A percentile compares a stretch with the other conserved stretches of the same genome.
Evolutionary conservation across 2,113 vertebrate genomes (phyloP).

Genomic region (Serinus canaria): DNA sequence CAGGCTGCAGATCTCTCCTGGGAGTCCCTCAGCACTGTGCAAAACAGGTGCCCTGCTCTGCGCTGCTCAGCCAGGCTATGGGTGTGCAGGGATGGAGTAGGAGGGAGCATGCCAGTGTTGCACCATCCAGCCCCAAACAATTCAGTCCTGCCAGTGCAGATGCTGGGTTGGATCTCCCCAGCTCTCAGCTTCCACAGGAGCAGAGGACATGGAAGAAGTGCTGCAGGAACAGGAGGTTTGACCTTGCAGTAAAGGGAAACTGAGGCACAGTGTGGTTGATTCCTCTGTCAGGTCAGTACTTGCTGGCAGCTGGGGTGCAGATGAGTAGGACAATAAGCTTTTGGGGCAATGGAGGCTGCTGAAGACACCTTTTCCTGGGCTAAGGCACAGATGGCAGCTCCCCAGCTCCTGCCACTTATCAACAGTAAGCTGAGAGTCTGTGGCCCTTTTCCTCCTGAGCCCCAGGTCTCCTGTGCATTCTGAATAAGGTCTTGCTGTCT

Average conservation of each 20-base stretch:
- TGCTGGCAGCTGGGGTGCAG: not conserved
- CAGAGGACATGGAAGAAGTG: not conserved
- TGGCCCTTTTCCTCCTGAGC: not conserved
- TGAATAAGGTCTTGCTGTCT: not conserved
- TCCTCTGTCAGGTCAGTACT: not conserved
- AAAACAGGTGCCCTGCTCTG: rapidly evolving
- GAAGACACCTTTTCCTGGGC: not conserved
- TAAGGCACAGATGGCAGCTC: not conserved
- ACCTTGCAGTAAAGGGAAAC: not conserved
- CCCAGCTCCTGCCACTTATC: not conserved
- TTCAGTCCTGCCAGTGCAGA: not conserved
- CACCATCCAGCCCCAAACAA: not conserved
- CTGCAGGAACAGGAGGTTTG: not conserved
- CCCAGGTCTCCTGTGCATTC: not conserved
- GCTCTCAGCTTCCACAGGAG: not conserved
- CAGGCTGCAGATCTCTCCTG: not conserved
- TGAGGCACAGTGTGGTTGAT: not conserved
- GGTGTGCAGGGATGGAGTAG: not conserved
- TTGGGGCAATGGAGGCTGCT: not conserved
- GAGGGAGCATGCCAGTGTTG: not conserved
- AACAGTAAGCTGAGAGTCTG: not conserved
- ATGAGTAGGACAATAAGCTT: not conserved
- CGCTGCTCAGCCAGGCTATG: not conserved
- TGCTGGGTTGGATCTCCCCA: not conserved
- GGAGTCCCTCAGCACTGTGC: not conserved